Evolutionary conservation across 1,140 invertebrate species (phyloP), one percentile per base, ranked within the genome.

Genomic region (Pseudomyrmex dendroicus): DNA sequence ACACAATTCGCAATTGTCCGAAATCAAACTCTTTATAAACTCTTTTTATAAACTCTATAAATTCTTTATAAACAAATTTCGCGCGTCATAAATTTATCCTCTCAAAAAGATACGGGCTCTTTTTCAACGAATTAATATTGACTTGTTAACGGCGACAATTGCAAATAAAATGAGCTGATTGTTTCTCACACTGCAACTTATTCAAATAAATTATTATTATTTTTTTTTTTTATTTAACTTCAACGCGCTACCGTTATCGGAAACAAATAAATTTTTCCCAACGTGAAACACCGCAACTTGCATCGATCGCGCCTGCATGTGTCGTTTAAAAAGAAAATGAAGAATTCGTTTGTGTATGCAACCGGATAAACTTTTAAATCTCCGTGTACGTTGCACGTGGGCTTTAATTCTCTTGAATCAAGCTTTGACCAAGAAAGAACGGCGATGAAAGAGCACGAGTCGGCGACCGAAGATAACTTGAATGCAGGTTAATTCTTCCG

Each of bases 401-500:
- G 44, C 35, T 56, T 85, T 59, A 86, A 86, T 84, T 35, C 64
- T 61, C 63, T 82, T 17, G 70, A 72, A 76, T 70, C 70, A 59
- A 59, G 74, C 82, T 86, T 76, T 62, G 44, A 35, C 63, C 73
- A 66, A 57, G 74, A 82, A 86, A 84, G 57, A 54, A 52, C 70
- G 15, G 10, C 72, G 68, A 54, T 86, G 74, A 86, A 87, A 80
- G 86, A 48, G 70, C 85, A 20, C 22, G 61, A 78, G 73, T 68
- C 83, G 44, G 48, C 56, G 83, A 73, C 77, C 74, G 46, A 82
- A 73, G 72, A 68, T 63, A 50, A 25, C n/a, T 48, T 83, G 57
- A 88, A 88, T 85, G 57, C 73, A 56, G 63, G 59, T 48, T 85
- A 70, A 85, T 85, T 85, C 73, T 83, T 78, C 73, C 67, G 70